Percentiles rank a stretch among this genome's conserved stretches.
Evolutionary conservation across 2,797 vertebrate genomes (phyloP).

Genomic region (Crax fasciolata): DNA sequence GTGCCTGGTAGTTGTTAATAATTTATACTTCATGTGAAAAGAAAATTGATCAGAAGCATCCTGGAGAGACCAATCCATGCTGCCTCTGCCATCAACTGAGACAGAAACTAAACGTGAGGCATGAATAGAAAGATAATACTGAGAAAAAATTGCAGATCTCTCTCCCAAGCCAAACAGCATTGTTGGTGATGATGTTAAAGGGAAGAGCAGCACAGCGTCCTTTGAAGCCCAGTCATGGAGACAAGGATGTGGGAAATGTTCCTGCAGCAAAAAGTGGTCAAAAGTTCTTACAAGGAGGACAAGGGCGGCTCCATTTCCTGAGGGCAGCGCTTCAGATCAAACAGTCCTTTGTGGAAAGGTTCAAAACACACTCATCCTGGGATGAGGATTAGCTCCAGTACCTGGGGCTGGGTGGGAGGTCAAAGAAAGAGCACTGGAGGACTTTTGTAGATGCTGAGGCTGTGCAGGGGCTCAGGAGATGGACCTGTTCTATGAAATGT

Average conservation of each 20-base stretch:
- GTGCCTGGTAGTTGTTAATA: slow-evolving; percentile 12
- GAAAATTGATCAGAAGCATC: slow-evolving; percentile 62
- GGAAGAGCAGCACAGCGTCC: neutral
- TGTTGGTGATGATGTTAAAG: neutral
- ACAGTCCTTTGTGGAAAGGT: slow-evolving; percentile 58
- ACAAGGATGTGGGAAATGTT: slow-evolving; percentile 41
- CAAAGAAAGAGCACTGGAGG: slow-evolving; percentile 15
- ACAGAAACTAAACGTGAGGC: neutral
- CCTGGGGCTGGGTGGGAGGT: slow-evolving; percentile 48
- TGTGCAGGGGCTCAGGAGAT: neutral
- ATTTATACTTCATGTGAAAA: slow-evolving; percentile 16
- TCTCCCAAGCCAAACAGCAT: neutral
- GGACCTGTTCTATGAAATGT: slow-evolving; percentile 27
- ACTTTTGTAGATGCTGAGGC: neutral
- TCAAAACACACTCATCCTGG: slow-evolving; percentile 45
- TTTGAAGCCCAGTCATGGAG: slow-evolving; percentile 52
- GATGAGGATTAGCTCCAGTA: slow-evolving; percentile 51
- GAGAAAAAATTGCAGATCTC: neutral
- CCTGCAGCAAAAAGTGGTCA: slow-evolving; percentile 64
- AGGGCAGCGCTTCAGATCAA: slow-evolving; percentile 63
- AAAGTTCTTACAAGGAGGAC: slow-evolving; percentile 10
- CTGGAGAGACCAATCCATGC: slow-evolving; percentile 59
- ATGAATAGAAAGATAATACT: neutral
- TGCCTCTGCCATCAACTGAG: slow-evolving; percentile 48
- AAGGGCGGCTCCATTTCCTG: slow-evolving; percentile 45